These are phyloP conservation scores for Azemiops feae DNA, from an alignment of 2,113 vertebrate genomes.

Conservation along the genomic window DNA sequence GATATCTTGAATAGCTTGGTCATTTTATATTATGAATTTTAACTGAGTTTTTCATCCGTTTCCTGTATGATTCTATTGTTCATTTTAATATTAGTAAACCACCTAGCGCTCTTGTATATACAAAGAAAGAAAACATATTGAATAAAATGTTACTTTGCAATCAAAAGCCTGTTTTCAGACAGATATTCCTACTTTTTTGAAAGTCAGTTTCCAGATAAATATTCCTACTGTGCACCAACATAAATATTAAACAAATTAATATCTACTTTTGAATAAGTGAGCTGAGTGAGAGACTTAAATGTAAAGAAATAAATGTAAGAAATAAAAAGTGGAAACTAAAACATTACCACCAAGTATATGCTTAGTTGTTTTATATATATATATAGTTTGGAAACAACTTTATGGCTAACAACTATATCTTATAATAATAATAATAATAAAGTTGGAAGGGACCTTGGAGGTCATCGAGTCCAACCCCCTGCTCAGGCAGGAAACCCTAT, in stretches of 20 bases:
- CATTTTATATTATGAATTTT: neutral
- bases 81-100: neutral
- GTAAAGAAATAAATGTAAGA: neutral
- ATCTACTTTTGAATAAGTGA: neutral
- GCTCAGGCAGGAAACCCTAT: no score
- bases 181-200: neutral
- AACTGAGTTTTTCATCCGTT: neutral
- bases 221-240: neutral
- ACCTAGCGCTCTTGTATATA: neutral
- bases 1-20: neutral
- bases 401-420: neutral
- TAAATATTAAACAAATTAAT: neutral
- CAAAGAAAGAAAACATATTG: neutral
- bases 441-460: no score
- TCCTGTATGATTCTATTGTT: neutral
- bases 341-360: neutral
- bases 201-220: neutral
- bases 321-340: neutral
- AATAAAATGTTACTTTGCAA: neutral
- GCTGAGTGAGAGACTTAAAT: neutral
- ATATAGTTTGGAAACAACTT: no score
- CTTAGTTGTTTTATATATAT: no score
- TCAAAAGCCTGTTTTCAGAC: neutral
- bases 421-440: no score
- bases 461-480: no score